Evolutionary conservation across 2,888 invertebrate genomes (phyloP).

Genomic region (Capitulum mitella): DNA sequence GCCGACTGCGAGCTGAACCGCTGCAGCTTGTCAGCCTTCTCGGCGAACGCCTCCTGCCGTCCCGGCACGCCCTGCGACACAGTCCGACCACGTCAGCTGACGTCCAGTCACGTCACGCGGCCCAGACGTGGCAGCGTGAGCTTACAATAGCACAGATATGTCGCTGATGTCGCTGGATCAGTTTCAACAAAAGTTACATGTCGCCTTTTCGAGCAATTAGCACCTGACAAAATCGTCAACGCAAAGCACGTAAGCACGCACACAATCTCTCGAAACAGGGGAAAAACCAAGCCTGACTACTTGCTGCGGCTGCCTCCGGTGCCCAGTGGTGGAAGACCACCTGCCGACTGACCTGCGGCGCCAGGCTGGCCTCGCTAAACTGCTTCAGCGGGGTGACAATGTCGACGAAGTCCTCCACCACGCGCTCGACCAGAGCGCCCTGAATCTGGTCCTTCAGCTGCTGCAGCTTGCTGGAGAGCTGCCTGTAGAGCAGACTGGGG

Average conservation of each 20-base stretch:
- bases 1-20: slow-evolving; percentile 80
- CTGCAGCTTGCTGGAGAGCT: slow-evolving; percentile 80
- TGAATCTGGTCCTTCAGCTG: slow-evolving; percentile 84
- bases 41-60: slow-evolving; percentile 80
- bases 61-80: slow-evolving; percentile 69
- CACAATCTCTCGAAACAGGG: too few relatives aligned
- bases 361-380: slow-evolving; percentile 85
- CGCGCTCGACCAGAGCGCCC: slow-evolving; percentile 85
- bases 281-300: too few relatives aligned
- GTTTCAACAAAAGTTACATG: too few relatives aligned
- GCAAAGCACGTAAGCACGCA: too few relatives aligned
- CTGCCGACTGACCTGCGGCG: slow-evolving; percentile 61
- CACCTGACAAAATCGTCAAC: too few relatives aligned
- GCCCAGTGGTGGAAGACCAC: too few relatives aligned
- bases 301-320: too few relatives aligned
- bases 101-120: too few relatives aligned
- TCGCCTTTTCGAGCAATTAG: too few relatives aligned
- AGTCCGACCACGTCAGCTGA: neutral
- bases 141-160: too few relatives aligned
- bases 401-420: slow-evolving; percentile 97
- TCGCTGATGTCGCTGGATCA: too few relatives aligned
- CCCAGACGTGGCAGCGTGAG: too few relatives aligned
- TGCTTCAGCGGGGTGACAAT: slow-evolving; percentile 90
- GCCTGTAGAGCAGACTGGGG: slow-evolving; percentile 37
- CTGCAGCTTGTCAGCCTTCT: slow-evolving; percentile 70